Evolutionary conservation across 37 sponge, comb jelly and placozoan species (phyloP), one percentile per base, ranked within the genome.

Genomic region (Halichondria panicea): DNA sequence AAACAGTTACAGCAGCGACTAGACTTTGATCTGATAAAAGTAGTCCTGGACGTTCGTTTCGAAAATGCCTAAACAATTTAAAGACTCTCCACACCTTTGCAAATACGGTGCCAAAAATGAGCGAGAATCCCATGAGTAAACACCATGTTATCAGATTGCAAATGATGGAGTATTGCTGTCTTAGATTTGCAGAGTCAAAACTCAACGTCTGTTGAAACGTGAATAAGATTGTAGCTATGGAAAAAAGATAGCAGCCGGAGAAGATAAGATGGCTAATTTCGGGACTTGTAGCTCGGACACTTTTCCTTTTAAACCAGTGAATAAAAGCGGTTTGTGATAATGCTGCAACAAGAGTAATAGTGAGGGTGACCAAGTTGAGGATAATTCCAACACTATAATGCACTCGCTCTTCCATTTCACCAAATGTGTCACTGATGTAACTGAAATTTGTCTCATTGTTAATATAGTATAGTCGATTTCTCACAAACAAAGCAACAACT

Each of bases 261-360:
- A 71, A 70, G 0, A 71, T 61, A 19, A 81, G 61, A 32, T 70
- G 81, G 24, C 34, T 42, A 11, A 81, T 9, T 35, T 43, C 36
- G 19, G 81, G 81, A 35, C 81, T 81, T 0, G 72, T 63, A 1
- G 81, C 72, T n/a, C n/a, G n/a, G n/a, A n/a, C n/a, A n/a, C n/a
- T n/a, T n/a, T n/a, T n/a, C n/a, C n/a, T n/a, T n/a, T n/a, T n/a
- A n/a, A n/a, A n/a, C n/a, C n/a, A n/a, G n/a, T n/a, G n/a, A n/a
- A n/a, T n/a, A n/a, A n/a, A n/a, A n/a, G n/a, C n/a, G n/a, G n/a
- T n/a, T n/a, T n/a, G n/a, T n/a, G n/a, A n/a, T n/a, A n/a, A n/a
- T n/a, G n/a, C n/a, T n/a, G n/a, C n/a, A n/a, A n/a, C n/a, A n/a
- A n/a, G n/a, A n/a, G n/a, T n/a, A n/a, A n/a, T n/a, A n/a, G n/a